A percentile compares a stretch with the other conserved stretches of the same genome.
phyloP scores from a whole-genome alignment of 2,797 vertebrate genomes.

The Peromyscus aztecus region DNA sequence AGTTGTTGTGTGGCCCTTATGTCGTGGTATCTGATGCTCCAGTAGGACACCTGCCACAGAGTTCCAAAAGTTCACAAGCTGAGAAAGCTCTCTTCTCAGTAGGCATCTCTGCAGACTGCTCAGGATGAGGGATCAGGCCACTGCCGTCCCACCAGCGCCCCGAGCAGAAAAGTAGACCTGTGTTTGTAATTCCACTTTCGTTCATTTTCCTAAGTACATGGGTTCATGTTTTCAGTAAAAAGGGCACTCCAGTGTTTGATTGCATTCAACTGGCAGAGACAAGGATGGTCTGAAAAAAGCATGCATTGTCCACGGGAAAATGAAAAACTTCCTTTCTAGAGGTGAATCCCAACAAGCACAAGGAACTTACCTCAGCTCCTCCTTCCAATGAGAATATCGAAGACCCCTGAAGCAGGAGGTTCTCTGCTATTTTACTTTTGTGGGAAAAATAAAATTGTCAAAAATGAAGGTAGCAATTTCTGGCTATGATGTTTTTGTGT shows the following conservation, averaged over 20 bases:
- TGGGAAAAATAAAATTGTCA: slow-evolving; percentile 83
- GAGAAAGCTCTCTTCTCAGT: slow-evolving; percentile 27
- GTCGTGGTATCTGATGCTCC: slow-evolving; percentile 7
- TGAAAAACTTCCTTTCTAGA: slow-evolving; percentile 44
- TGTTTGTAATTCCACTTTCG: slow-evolving; percentile 83
- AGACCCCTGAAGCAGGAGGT: slow-evolving; percentile 82
- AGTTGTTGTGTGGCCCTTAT: background rate
- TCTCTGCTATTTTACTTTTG: slow-evolving; percentile 81
- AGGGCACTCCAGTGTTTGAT: slow-evolving; percentile 76
- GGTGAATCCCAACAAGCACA: slow-evolving; percentile 34
- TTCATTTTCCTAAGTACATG: slow-evolving; percentile 74
- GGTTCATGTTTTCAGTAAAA: slow-evolving; percentile 76
- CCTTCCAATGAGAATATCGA: slow-evolving; percentile 78
- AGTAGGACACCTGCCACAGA: background rate
- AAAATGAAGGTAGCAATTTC: slow-evolving; percentile 85
- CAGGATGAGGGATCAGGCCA: slow-evolving; percentile 43
- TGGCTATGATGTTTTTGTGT: slow-evolving; percentile 83
- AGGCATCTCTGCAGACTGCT: slow-evolving; percentile 28
- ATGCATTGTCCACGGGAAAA: background rate
- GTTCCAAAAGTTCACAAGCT: slow-evolving; percentile 60
- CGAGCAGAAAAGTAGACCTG: slow-evolving; percentile 78
- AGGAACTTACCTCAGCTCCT: slow-evolving; percentile 78
- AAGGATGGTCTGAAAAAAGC: slow-evolving; percentile 65
- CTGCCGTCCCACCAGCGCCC: slow-evolving; percentile 59
- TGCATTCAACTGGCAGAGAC: slow-evolving; percentile 72